Evolutionary conservation across 2,888 invertebrate species (phyloP).

Genomic region (Leistus spinibarbis): DNA sequence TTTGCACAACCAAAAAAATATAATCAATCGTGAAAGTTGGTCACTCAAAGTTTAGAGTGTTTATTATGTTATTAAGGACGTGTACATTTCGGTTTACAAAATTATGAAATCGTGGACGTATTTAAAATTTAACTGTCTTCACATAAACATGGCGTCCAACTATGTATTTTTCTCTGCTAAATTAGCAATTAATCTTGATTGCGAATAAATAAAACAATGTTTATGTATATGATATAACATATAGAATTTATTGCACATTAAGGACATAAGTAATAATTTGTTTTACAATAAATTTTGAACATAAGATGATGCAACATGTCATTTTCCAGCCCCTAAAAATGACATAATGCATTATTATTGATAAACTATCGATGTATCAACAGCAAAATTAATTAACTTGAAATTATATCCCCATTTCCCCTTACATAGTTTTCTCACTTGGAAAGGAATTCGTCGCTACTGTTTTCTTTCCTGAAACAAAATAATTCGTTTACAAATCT

Average conservation of each 20-base stretch:
- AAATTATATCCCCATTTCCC: constrained; percentile 4
- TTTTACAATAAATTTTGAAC: not conserved
- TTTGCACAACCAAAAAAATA: no score
- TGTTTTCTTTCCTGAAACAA: constrained; percentile 33
- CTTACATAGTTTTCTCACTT: constrained; percentile 2
- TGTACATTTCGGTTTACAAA: no score
- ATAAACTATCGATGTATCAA: constrained; percentile 8
- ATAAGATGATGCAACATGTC: not conserved
- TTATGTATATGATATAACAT: not conserved
- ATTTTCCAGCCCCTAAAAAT: constrained; percentile 31
- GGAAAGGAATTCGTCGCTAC: constrained; percentile 20
- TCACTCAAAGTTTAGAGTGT: no score
- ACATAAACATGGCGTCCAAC: no score
- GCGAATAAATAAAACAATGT: not conserved
- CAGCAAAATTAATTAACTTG: constrained; percentile 18
- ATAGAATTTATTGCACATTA: constrained; percentile 1
- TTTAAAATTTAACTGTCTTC: no score
- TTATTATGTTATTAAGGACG: no score
- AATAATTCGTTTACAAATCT: not conserved
- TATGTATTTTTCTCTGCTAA: no score
- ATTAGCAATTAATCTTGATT: not conserved
- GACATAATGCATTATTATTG: not conserved
- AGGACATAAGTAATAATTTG: not conserved
- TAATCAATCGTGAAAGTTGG: no score
- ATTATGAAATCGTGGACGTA: no score